Percentiles rank a stretch among this genome's conserved stretches.
Conservation (phyloP, 1,140 invertebrate genomes). For the Yoshiicerus persimilis region DNA sequence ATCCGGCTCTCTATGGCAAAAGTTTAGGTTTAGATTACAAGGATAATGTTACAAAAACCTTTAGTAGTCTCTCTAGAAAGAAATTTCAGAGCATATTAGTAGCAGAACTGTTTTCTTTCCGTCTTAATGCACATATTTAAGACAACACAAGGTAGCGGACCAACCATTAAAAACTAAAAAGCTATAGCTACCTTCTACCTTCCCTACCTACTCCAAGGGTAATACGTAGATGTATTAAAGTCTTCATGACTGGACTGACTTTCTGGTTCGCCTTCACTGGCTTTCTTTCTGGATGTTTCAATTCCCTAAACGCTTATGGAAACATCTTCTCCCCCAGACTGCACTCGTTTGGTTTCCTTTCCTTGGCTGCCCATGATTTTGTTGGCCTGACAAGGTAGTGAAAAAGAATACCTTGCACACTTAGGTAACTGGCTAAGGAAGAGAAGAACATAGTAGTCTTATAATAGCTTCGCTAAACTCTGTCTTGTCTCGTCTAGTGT, state of each 20-base stretch:
- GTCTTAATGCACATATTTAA: neutral
- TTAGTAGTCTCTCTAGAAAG: neutral
- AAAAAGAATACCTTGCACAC: neutral
- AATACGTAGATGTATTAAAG: neutral
- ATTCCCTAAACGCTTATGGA: neutral
- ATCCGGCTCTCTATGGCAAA: neutral
- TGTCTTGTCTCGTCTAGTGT: constrained; percentile 7
- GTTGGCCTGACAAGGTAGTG: neutral
- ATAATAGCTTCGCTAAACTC: constrained; percentile 13
- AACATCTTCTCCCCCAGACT: neutral
- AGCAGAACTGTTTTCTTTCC: neutral
- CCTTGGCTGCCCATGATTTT: neutral
- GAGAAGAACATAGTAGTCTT: neutral
- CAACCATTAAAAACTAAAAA: neutral
- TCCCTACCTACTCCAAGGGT: neutral
- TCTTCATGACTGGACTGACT: neutral
- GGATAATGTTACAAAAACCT: neutral
- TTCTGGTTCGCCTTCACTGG: neutral
- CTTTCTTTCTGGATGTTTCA: neutral
- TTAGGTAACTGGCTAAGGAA: neutral
- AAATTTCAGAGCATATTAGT: neutral
- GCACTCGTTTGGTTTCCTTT: neutral
- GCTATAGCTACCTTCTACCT: too few relatives aligned
- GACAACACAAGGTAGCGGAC: neutral
- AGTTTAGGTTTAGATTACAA: neutral